These are phyloP conservation scores for Philaethria dido DNA, from an alignment of 2,888 invertebrate genomes.

Conservation along the genomic window DNA sequence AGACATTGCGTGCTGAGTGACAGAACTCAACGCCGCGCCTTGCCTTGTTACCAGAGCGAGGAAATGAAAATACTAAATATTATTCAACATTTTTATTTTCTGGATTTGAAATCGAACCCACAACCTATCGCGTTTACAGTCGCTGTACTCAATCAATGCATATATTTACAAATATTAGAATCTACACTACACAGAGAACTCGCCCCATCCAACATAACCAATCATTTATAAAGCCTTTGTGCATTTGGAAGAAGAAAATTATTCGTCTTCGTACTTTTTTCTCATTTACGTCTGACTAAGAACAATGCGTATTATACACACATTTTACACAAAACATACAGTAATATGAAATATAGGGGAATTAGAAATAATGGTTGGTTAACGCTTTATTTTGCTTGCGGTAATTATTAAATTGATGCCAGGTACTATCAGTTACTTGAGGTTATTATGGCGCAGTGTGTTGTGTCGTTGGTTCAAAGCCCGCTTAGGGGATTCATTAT, in stretches of 20 bases:
- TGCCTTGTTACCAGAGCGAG: too few relatives aligned
- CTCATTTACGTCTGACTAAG: constrained; percentile 22
- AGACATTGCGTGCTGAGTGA: too few relatives aligned
- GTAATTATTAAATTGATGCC: too few relatives aligned
- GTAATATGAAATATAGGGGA: constrained; percentile 6
- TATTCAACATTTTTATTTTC: too few relatives aligned
- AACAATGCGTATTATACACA: constrained; percentile 24
- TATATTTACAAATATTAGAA: background rate
- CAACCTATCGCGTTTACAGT: too few relatives aligned
- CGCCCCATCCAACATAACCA: constrained; percentile 14
- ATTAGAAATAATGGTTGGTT: background rate
- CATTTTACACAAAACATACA: constrained; percentile 9
- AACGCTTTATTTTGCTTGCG: background rate
- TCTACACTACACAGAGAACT: background rate
- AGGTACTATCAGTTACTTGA: too few relatives aligned
- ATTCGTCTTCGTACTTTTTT: constrained; percentile 31
- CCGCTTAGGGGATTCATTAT: too few relatives aligned
- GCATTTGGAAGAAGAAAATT: constrained; percentile 29
- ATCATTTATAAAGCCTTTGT: constrained; percentile 34
- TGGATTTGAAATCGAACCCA: too few relatives aligned
- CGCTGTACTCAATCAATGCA: background rate
- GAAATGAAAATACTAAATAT: too few relatives aligned
- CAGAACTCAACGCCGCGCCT: too few relatives aligned
- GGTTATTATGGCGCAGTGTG: too few relatives aligned
- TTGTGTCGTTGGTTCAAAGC: too few relatives aligned